Evolutionary conservation across 2,797 vertebrate genomes (phyloP), one percentile per base, ranked within the genome.

Genomic region (Thaleichthys pacificus): DNA sequence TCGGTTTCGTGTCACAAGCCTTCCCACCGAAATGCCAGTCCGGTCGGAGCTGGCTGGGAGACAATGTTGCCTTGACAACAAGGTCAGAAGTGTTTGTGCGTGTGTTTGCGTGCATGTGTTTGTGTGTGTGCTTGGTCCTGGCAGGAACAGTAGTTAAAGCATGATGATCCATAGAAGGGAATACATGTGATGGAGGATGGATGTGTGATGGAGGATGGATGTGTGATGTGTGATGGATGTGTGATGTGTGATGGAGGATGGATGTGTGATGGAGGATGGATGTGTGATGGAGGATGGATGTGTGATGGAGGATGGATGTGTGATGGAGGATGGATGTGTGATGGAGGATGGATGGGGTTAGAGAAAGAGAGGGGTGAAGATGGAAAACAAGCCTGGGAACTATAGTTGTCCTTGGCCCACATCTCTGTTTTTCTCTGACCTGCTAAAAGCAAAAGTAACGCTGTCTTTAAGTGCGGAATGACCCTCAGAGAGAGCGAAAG

Each of bases 371-470:
- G 19, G 19, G 30, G 64, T 15, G 19, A 57, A 32, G 56, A 47
- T 26, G 47, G 64, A 32, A 15, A 51, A 71, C 47, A 30, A 14
- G 58, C 14, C 47, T 22, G 47, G 42, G 69, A 35, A 30, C 8
- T 1, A 17, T 14, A 15, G 11, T 32, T n/a, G 11, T 65, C 15
- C 26, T 61, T 58, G 67, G 3, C 67, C 67, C 30, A 68, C 21
- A 51, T 74, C 22, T 57, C 21, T 57, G 19, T 42, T 26, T n/a
- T 58, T 17, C 58, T 38, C 54, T 66, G 73, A 70, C 68, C 32
- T 24, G 58, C 30, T 70, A 22, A 61, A 61, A 70, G 49, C 61
- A 74, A 69, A 57, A 51, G 38, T n/a, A 19, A 19, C 21, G 19
- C 64, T 70, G 54, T 66, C 57, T 28, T 61, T 56, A 14, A 30